These are phyloP conservation scores for Nannobrachium achirus DNA, from an alignment of 2,113 vertebrate species.

Conservation along the genomic window DNA sequence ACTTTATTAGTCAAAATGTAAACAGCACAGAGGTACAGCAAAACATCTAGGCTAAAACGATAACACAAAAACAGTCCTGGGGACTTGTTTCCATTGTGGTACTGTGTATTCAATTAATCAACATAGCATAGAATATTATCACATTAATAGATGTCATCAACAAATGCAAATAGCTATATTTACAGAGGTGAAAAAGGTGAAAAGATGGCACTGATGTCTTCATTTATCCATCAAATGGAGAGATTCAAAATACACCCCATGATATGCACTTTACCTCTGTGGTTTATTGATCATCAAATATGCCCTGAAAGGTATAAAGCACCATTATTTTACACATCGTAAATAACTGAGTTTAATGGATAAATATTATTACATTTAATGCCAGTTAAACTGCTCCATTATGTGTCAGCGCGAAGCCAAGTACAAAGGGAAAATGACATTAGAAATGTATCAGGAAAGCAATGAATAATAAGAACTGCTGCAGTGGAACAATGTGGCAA, in stretches of 20 bases:
- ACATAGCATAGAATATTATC: too few species aligned
- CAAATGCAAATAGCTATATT: too few species aligned
- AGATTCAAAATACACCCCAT: conserved; percentile 5
- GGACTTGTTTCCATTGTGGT: too few species aligned
- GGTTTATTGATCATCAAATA: neutral
- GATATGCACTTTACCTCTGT: neutral
- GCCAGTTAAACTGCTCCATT: conserved; percentile 16
- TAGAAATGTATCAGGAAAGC: conserved; percentile 30
- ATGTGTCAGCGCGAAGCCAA: conserved; percentile 6
- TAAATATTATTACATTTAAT: conserved; percentile 14
- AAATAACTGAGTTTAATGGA: neutral
- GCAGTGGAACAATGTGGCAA: conserved; percentile 75
- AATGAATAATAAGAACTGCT: conserved; percentile 66
- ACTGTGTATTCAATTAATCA: too few species aligned
- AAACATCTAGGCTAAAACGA: too few species aligned
- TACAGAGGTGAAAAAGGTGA: too few species aligned
- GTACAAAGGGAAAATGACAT: conserved; percentile 26
- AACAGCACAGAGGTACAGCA: too few species aligned
- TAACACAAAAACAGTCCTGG: too few species aligned
- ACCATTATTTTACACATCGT: conserved; percentile 21
- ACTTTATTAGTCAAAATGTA: too few species aligned
- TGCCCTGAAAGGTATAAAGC: neutral
- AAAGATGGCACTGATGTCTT: neutral
- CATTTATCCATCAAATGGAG: neutral
- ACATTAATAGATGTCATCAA: too few species aligned